Percentiles rank a stretch among this genome's conserved stretches.
These are phyloP conservation scores for Folsomia candida DNA, from an alignment of 2,888 invertebrate species.

Conservation along the genomic window DNA sequence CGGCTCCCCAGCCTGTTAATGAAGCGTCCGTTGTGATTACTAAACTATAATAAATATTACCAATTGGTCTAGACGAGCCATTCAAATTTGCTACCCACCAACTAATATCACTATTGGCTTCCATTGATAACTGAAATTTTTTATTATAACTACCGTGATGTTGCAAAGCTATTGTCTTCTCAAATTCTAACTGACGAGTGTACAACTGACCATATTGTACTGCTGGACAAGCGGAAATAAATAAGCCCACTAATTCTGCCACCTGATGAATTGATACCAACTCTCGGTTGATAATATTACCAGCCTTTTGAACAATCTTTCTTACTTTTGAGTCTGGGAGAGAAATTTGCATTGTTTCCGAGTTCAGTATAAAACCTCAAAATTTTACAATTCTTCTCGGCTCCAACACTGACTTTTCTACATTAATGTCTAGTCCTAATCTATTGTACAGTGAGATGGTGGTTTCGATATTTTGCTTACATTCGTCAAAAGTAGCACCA, in stretches of 20 bases:
- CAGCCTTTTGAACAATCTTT: not conserved
- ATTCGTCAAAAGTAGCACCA: not conserved
- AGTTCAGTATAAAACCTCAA: constrained; percentile 14
- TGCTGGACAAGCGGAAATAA: constrained; percentile 23
- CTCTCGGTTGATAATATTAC: not conserved
- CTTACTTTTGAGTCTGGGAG: not conserved
- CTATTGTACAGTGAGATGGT: too few species aligned
- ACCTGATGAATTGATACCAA: not conserved
- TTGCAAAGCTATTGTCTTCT: constrained; percentile 11
- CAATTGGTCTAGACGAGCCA: not conserved
- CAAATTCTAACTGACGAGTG: constrained; percentile 20
- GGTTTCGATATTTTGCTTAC: too few species aligned
- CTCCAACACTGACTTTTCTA: not conserved
- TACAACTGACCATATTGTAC: constrained; percentile 26
- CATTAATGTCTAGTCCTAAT: constrained; percentile 11
- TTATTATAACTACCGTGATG: not conserved
- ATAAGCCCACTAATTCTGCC: constrained; percentile 8
- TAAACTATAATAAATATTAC: constrained; percentile 10
- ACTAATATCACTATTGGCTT: not conserved
- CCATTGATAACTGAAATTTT: not conserved
- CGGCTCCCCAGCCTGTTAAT: constrained; percentile 23
- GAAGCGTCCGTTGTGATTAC: constrained; percentile 26
- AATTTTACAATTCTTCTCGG: not conserved
- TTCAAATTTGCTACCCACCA: constrained; percentile 19
- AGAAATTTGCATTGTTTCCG: not conserved